Evolutionary conservation across 2,113 vertebrate genomes (phyloP).

Genomic region (Speoplatyrhinus poulsoni): DNA sequence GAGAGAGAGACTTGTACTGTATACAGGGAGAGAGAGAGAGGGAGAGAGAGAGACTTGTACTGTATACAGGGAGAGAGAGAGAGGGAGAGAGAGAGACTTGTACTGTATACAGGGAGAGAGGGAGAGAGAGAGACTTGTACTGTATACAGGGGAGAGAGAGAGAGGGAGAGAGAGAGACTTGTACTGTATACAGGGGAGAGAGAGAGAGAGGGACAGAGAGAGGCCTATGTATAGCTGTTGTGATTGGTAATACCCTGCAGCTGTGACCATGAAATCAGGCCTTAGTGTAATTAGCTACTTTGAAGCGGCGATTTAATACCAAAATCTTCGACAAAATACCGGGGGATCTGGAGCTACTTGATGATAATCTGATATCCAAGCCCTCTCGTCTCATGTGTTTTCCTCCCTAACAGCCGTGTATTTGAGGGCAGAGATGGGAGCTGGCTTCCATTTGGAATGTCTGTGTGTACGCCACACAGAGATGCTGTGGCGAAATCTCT

Average conservation of each 20-base stretch:
- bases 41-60: too few species aligned
- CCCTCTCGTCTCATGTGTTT: constrained; percentile 67
- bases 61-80: neutral
- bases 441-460: constrained; percentile 68
- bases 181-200: neutral
- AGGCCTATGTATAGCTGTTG: constrained; percentile 56
- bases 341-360: constrained; percentile 74
- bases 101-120: neutral
- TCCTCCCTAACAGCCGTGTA: constrained; percentile 60
- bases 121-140: too few species aligned
- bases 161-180: too few species aligned
- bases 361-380: constrained; percentile 80
- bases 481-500: constrained; percentile 42
- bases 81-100: neutral
- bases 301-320: constrained; percentile 80
- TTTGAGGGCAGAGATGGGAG: constrained; percentile 53
- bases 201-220: neutral
- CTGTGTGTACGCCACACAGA: constrained; percentile 71
- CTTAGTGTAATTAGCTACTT: constrained; percentile 80
- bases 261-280: constrained; percentile 83
- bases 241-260: constrained; percentile 79
- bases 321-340: constrained; percentile 78
- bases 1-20: too few species aligned
- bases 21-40: too few species aligned
- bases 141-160: too few species aligned